phyloP scores from a whole-genome alignment of 2,797 vertebrate genomes.

The Ctenochaetus hawaiiensis region DNA sequence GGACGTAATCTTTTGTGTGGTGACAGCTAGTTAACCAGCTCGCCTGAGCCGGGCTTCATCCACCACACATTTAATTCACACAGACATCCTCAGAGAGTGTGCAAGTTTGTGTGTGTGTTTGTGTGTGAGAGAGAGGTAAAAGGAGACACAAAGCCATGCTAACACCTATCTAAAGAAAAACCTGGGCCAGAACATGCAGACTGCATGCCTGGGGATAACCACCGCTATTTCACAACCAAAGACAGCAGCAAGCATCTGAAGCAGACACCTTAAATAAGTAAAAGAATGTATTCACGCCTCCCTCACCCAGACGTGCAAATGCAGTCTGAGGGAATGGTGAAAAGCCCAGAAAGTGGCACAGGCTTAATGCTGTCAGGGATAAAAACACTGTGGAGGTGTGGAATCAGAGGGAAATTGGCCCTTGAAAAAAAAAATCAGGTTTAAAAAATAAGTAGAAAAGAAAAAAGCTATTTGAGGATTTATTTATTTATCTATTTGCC shows the following conservation, averaged over 20 bases:
- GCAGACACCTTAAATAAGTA: constrained; percentile 33
- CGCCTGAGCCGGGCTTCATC: constrained; percentile 34
- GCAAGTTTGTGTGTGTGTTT: background rate
- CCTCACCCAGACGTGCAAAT: background rate
- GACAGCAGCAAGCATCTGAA: constrained; percentile 19
- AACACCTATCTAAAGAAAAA: constrained; percentile 11
- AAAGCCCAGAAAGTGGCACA: constrained; percentile 20
- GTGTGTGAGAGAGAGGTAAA: background rate
- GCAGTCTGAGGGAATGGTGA: constrained; percentile 10
- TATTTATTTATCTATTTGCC: constrained; percentile 16
- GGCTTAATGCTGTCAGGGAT: constrained; percentile 39
- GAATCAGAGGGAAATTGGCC: constrained; percentile 14
- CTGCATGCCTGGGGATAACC: background rate
- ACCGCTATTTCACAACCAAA: constrained; percentile 19
- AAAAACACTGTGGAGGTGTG: constrained; percentile 28
- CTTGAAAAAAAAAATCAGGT: constrained; percentile 2
- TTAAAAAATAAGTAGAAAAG: background rate
- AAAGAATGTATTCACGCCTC: background rate
- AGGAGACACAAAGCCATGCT: constrained; percentile 14
- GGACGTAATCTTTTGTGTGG: constrained; percentile 58
- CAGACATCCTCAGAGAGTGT: constrained; percentile 18
- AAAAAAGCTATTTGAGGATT: constrained; percentile 14
- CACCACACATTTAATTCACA: constrained; percentile 52
- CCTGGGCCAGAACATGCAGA: background rate
- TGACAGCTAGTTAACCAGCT: constrained; percentile 77